Conservation (phyloP, 30 jellyfish, hydroid and myxozoan genomes). For the Aurelia aurita complex sp. Pacific region DNA sequence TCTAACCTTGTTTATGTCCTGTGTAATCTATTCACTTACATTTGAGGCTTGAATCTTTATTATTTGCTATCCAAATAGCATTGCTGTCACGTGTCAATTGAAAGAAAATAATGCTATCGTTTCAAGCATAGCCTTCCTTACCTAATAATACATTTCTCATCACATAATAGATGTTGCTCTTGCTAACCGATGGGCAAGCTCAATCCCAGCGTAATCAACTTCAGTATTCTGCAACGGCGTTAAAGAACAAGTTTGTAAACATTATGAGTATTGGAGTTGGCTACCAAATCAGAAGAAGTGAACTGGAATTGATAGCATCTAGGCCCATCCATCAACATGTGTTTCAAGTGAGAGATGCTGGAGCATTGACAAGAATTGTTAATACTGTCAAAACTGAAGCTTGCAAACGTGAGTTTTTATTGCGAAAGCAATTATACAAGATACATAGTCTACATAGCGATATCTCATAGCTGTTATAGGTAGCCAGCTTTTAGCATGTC, state of each 20-base stretch:
- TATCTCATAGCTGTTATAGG: too few relatives aligned
- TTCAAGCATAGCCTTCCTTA: too few relatives aligned
- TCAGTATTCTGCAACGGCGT: conserved; percentile 59
- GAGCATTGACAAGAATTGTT: conserved; percentile 48
- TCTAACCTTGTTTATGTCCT: too few relatives aligned
- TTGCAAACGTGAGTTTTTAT: conserved; percentile 61
- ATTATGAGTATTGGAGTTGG: conserved; percentile 80
- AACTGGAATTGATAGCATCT: conserved; percentile 72
- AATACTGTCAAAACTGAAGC: conserved; percentile 66
- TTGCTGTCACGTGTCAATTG: too few relatives aligned
- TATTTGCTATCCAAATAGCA: too few relatives aligned
- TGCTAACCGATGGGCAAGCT: conserved; percentile 77
- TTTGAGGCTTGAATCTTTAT: too few relatives aligned
- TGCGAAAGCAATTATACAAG: not conserved
- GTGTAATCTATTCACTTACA: too few relatives aligned
- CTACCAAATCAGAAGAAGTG: conserved; percentile 31
- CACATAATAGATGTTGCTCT: conserved; percentile 45
- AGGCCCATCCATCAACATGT: conserved; percentile 61
- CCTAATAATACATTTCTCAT: not conserved
- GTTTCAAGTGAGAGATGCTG: conserved; percentile 66
- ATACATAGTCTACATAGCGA: too few relatives aligned
- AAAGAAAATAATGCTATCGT: too few relatives aligned
- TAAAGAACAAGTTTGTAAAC: conserved; percentile 65
- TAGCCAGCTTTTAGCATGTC: too few relatives aligned
- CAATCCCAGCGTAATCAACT: conserved; percentile 42